Evolutionary conservation across 2,113 vertebrate genomes (phyloP).

Genomic region (Alaudala cheleensis): DNA sequence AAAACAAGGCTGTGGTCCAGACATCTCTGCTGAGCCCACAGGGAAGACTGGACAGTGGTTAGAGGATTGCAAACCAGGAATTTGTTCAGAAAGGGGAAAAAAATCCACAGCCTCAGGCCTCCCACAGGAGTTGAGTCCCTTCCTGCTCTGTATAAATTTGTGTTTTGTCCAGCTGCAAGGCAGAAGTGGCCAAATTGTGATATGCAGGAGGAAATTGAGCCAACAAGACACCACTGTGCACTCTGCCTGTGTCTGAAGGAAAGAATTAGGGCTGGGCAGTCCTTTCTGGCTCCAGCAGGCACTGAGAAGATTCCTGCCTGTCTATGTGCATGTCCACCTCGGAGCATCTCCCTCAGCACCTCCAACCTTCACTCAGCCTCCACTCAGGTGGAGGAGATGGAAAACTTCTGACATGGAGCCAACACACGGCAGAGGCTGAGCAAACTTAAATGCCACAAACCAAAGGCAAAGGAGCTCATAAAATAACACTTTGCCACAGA

Average conservation of each 20-base stretch:
- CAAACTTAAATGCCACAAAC: neutral
- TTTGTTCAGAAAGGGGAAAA: neutral
- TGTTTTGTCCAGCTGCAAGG: neutral
- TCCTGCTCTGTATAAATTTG: neutral
- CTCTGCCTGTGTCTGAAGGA: neutral
- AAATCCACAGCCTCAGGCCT: neutral
- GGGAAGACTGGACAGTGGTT: neutral
- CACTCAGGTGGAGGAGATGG: neutral
- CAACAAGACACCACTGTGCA: neutral
- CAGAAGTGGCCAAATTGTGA: neutral
- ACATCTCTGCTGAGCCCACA: neutral
- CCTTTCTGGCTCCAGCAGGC: neutral
- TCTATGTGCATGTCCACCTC: rapidly evolving
- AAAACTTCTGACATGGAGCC: rapidly evolving
- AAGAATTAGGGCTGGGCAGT: neutral
- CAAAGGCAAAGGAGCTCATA: neutral
- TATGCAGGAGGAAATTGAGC: neutral
- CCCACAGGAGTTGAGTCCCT: neutral
- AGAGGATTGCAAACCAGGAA: neutral
- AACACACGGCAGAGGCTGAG: rapidly evolving
- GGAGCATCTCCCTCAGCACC: neutral
- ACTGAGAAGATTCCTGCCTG: neutral
- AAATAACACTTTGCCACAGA: neutral
- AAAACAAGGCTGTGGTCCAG: neutral
- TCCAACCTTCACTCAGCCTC: neutral